Evolutionary conservation across 2,797 vertebrate genomes (phyloP), one percentile per base, ranked within the genome.

Genomic region (Eulemur mongoz): DNA sequence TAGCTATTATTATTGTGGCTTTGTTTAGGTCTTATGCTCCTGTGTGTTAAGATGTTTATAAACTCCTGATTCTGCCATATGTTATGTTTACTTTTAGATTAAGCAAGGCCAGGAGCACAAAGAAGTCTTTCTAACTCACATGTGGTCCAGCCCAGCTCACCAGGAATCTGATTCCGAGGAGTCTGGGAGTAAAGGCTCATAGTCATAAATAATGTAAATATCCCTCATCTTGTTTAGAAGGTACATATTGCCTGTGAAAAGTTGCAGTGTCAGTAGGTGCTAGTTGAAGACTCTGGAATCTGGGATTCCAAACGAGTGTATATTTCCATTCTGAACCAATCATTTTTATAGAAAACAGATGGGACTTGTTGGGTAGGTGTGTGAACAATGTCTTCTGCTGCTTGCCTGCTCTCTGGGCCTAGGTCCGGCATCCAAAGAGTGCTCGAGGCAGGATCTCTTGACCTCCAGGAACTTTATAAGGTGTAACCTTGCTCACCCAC

Each of bases 261-360:
- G 88, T 14, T 35, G 15, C 73, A 20, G 14, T 61, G 67, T 89
- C 67, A 61, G 35, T n/a, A 81, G 90, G 70, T 84, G 73, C 30
- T 83, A 50, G 91, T 7, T 67, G 80, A 91, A 79, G 76, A 50
- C 52, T 75, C 52, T 63, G 86, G 70, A 79, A 89, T 65, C 69
- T 40, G 75, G 57, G 63, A 83, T 78, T 85, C 73, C 73, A 93
- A 89, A 91, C 32, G 79, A 89, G 90, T 92, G 57, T 1, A 32
- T 61, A 63, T 83, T 91, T 89, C 48, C 52, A 61, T 75, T 86
- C 27, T 54, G 91, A 97, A 45, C 40, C 3, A 83, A 63, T 76
- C 20, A 59, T 80, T 95, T 93, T 89, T 85, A 91, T 78, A 67
- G 45, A 72, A 93, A 89, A 57, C 96, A 94, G 83, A 91, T 88